Base-by-base conservation (phyloP, 2,888 invertebrate genomes). In the Timema cristinae region DNA sequence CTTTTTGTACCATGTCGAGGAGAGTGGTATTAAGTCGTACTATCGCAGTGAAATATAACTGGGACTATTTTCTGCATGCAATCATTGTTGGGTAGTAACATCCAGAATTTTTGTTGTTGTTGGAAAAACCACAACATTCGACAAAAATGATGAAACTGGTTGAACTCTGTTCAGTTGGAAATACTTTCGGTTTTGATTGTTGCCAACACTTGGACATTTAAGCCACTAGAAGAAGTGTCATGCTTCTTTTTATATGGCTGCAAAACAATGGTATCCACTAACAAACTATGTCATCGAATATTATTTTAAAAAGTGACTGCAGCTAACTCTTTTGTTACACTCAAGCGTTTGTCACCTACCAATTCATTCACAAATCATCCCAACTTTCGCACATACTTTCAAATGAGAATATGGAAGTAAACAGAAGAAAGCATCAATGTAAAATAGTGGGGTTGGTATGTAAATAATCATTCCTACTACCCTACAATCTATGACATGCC, bases 61-160 rank as follows among this genome's bases (percentile, higher is more conserved):
- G 16, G 56, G n/a, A 56, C 16, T 56, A 56, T 56, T 56, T 16
- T 56, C 16, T 13, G 56, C 56, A 56, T 56, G 13, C 6, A 56
- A 56, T 7, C 56, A 7, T 56, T 56, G 56, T 16, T 56, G 56
- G 56, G 56, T 56, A 56, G 56, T 6, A 10, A 10, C 16, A 56
- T 56, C 56, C 56, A 56, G 56, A 56, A 56, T 56, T 16, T 56
- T 56, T 56, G 56, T 13, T 13, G 16, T 56, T 56, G 56, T n/a
- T n/a, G n/a, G 56, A 6, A 56, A 56, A 56, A 16, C 56, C 56
- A 56, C 56, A 56, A 10, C 56, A 56, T 10, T 56, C 6, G 56
- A 56, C n/a, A 56, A 56, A 56, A 56, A 13, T 56, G 16, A 56
- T 56, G 7, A 56, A 56, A 16, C n/a, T 15, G 6, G 16, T 15